These are phyloP conservation scores for Hoplodrina ambigua DNA, from an alignment of 2,888 invertebrate genomes.

Conservation along the genomic window DNA sequence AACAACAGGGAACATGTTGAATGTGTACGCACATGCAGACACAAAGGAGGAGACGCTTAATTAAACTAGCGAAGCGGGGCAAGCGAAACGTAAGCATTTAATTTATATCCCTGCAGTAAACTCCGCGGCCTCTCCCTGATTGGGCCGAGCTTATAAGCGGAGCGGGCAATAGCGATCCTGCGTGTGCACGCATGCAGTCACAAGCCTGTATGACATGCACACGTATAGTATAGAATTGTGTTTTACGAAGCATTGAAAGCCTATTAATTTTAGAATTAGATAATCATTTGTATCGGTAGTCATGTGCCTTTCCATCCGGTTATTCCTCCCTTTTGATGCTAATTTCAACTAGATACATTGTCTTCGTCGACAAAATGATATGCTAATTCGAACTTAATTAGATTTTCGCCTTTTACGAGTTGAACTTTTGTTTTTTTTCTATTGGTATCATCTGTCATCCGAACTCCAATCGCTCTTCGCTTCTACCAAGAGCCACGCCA, in stretches of 20 bases:
- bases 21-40: constrained; percentile 87
- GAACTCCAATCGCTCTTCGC: constrained; percentile 57
- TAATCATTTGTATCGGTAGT: neutral
- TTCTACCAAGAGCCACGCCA: constrained; percentile 57
- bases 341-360: neutral
- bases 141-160: constrained; percentile 71
- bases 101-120: constrained; percentile 90
- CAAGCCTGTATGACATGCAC: neutral
- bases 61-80: constrained; percentile 89
- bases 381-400: neutral
- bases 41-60: constrained; percentile 88
- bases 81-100: constrained; percentile 90
- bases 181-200: constrained; percentile 16
- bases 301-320: neutral
- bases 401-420: neutral
- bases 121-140: constrained; percentile 84
- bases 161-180: constrained; percentile 60
- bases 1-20: constrained; percentile 83
- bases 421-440: neutral
- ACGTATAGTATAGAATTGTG: neutral
- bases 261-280: neutral
- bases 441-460: neutral
- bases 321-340: neutral
- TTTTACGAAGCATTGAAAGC: constrained; percentile 3
- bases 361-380: neutral